Evolutionary conservation across 2,888 invertebrate species (phyloP).

Genomic region (Caenorhabditis zanzibari): DNA sequence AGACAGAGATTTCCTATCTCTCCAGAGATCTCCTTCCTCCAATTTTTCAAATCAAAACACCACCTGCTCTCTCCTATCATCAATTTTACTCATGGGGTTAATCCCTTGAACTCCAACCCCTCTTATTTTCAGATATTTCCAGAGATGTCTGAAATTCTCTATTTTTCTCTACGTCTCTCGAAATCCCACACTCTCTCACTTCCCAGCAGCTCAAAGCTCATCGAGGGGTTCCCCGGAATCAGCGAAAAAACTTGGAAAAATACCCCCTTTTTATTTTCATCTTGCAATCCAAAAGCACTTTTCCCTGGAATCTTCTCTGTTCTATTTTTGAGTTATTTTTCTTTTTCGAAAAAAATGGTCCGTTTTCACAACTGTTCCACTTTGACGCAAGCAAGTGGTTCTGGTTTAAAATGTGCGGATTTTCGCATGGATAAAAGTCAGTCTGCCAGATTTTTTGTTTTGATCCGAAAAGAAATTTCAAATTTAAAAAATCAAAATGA

Average conservation of each 20-base stretch:
- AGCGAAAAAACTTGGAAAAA: not conserved
- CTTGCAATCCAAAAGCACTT: not conserved
- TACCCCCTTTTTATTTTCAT: not conserved
- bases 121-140: constrained; percentile 19
- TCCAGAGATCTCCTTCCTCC: not conserved
- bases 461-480: not conserved
- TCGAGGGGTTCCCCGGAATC: constrained; percentile 15
- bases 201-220: constrained; percentile 20
- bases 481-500: constrained; percentile 10
- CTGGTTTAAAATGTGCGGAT: constrained; percentile 31
- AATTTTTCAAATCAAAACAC: constrained; percentile 18
- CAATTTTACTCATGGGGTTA: constrained; percentile 7
- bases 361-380: constrained; percentile 50
- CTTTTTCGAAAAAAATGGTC: constrained; percentile 3
- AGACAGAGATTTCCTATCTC: not conserved
- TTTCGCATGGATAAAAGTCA: constrained; percentile 11
- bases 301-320: constrained; percentile 17
- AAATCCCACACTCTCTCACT: not conserved
- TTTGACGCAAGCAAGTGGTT: constrained; percentile 26
- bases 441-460: constrained; percentile 13
- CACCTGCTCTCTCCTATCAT: constrained; percentile 10
- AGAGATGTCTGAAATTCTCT: not conserved
- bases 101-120: not conserved
- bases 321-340: constrained; percentile 8
- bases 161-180: not conserved